phyloP scores from a whole-genome alignment of 2,888 invertebrate species.

The Hirtodrosophila cameraria region DNA sequence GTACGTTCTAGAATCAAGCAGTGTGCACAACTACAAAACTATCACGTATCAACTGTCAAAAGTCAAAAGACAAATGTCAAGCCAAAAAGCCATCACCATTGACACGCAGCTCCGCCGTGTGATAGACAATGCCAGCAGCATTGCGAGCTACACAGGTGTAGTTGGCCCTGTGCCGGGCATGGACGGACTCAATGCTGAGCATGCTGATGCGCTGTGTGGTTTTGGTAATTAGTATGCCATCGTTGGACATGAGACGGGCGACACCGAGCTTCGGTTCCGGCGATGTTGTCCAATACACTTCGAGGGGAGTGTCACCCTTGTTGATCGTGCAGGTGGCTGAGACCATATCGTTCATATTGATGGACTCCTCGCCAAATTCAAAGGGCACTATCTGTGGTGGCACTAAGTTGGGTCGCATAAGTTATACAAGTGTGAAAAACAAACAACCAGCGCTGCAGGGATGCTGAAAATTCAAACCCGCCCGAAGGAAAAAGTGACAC shows the following conservation, averaged over 20 bases:
- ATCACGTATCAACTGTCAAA: no score
- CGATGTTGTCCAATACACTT: constrained; percentile 87
- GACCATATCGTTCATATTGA: constrained; percentile 91
- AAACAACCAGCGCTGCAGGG: constrained; percentile 68
- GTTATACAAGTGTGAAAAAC: constrained; percentile 16
- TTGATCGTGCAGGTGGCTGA: constrained; percentile 89
- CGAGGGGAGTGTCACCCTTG: constrained; percentile 92
- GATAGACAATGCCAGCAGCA: constrained; percentile 88
- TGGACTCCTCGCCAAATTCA: constrained; percentile 90
- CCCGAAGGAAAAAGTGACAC: constrained; percentile 39
- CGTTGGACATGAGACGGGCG: constrained; percentile 85
- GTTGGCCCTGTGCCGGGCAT: constrained; percentile 89
- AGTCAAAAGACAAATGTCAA: constrained; percentile 16
- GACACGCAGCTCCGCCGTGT: constrained; percentile 89
- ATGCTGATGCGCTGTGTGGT: constrained; percentile 88
- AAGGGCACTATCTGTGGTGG: constrained; percentile 92
- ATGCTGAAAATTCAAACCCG: constrained; percentile 54
- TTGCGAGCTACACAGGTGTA: constrained; percentile 91
- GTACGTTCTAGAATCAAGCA: constrained; percentile 2
- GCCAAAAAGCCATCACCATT: constrained; percentile 86
- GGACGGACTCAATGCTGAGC: constrained; percentile 89
- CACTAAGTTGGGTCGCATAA: constrained; percentile 85
- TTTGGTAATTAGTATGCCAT: constrained; percentile 87
- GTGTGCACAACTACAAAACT: constrained; percentile 28
- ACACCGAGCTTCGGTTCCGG: constrained; percentile 85